phyloP scores from a whole-genome alignment of 2,888 invertebrate species.

The Dolichopus griseipennis region DNA sequence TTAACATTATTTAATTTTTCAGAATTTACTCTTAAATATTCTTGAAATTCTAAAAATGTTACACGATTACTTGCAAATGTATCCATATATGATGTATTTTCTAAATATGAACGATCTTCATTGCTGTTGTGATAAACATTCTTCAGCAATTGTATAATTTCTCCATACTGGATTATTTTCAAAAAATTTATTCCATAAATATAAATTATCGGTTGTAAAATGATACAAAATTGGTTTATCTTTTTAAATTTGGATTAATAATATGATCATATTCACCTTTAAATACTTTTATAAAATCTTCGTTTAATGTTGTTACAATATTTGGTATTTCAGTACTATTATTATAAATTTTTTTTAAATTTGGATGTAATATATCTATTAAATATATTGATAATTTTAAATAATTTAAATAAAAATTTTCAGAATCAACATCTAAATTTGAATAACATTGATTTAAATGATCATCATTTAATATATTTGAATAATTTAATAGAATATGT shows the following conservation, averaged over 20 bases:
- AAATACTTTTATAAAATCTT: neutral
- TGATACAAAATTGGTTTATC: neutral
- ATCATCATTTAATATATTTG: neutral
- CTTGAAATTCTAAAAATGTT: neutral
- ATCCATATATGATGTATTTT: neutral
- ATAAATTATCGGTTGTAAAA: neutral
- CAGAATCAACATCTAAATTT: neutral
- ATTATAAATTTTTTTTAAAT: neutral
- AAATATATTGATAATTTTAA: neutral
- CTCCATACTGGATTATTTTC: neutral
- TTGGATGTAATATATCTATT: neutral
- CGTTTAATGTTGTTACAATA: neutral
- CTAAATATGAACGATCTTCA: constrained; percentile 1
- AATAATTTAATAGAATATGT: neutral
- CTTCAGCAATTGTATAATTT: constrained; percentile 8
- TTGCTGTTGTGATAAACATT: neutral
- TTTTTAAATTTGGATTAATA: neutral
- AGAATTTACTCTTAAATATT: neutral
- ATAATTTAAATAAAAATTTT: neutral
- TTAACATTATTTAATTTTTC: neutral
- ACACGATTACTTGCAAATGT: constrained; percentile 3
- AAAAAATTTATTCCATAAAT: constrained; percentile 3
- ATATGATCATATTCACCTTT: neutral
- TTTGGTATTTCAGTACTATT: neutral
- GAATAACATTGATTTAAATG: neutral